Evolutionary conservation across 2,888 invertebrate species (phyloP).

Genomic region (Epirrita christyi): DNA sequence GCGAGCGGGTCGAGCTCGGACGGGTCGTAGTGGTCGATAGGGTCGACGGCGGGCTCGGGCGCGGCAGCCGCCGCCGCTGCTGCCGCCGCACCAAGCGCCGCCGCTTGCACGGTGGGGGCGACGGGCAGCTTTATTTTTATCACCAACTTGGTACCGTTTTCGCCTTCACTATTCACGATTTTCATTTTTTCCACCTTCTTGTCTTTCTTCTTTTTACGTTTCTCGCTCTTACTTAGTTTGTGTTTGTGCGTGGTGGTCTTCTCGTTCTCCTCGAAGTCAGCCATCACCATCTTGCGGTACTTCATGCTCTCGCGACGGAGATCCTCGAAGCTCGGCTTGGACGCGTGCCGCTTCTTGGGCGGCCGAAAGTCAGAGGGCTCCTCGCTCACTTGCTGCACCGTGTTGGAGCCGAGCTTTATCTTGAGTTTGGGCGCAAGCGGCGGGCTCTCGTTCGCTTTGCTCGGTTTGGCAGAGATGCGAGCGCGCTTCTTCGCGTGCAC

Average conservation of each 20-base stretch:
- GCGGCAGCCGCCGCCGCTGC: slow-evolving; percentile 59
- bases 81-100: slow-evolving; percentile 47
- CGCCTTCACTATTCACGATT: slow-evolving; percentile 77
- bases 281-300: slow-evolving; percentile 93
- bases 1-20: slow-evolving; percentile 76
- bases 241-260: slow-evolving; percentile 76
- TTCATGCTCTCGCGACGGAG: slow-evolving; percentile 94
- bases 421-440: slow-evolving; percentile 89
- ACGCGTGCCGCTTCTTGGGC: slow-evolving; percentile 90
- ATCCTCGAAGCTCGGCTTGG: slow-evolving; percentile 91
- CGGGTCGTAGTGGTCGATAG: slow-evolving; percentile 74
- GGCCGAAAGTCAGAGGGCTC: slow-evolving; percentile 86
- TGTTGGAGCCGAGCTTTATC: slow-evolving; percentile 89
- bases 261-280: slow-evolving; percentile 90
- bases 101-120: slow-evolving; percentile 55
- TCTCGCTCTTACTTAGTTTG: slow-evolving; percentile 71
- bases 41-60: slow-evolving; percentile 66
- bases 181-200: slow-evolving; percentile 82
- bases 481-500: slow-evolving; percentile 62
- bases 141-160: slow-evolving; percentile 90
- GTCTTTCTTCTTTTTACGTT: slow-evolving; percentile 82
- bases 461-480: slow-evolving; percentile 59
- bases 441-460: slow-evolving; percentile 49
- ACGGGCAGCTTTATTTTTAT: slow-evolving; percentile 87
- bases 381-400: slow-evolving; percentile 80